Base-by-base conservation (phyloP, 1,140 invertebrate genomes). In the Neodiprion fabricii region DNA sequence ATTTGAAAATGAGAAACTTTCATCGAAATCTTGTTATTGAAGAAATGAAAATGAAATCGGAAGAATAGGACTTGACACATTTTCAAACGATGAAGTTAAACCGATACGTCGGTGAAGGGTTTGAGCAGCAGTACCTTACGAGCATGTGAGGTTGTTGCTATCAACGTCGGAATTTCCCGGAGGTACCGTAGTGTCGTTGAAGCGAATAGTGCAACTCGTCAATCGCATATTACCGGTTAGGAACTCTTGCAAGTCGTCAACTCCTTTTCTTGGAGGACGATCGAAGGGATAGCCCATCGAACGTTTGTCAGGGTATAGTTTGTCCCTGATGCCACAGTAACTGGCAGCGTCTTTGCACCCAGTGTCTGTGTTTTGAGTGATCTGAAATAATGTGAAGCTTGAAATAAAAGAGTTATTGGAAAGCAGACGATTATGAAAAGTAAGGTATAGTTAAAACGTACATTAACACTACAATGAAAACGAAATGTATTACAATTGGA, bases 271-370 rank as follows among this genome's bases (percentile, higher is more conserved):
- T 10, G 80, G 73, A 71, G 69, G 89, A 28, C 92, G 88, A 84
- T 94, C 93, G 88, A 94, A 94, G 47, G 93, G 93, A 84, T 89
- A 94, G 71, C 93, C 93, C 93, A 94, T 94, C 69, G 91, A 81
- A 73, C 92, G 90, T 65, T 83, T 86, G 84, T 94, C 93, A 0
- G 93, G 93, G 84, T 92, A 94, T 72, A 91, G 86, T 53, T 89
- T 88, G 79, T 94, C 92, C 75, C 90, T 90, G 17, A 94, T 81
- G 0, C 93, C 93, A 76, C 93, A 94, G 87, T 91, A 94, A 73
- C 92, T 93, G 49, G 88, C 90, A 0, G 92, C 92, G 77, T 93
- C 91, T 23, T 87, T 86, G 81, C 93, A 94, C 3, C 83, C 81
- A 67, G 82, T 82, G 2, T 88, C 86, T 7, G 90, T 79, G 67